phyloP scores from a whole-genome alignment of 2,888 invertebrate genomes.

The Lypha dubia region DNA sequence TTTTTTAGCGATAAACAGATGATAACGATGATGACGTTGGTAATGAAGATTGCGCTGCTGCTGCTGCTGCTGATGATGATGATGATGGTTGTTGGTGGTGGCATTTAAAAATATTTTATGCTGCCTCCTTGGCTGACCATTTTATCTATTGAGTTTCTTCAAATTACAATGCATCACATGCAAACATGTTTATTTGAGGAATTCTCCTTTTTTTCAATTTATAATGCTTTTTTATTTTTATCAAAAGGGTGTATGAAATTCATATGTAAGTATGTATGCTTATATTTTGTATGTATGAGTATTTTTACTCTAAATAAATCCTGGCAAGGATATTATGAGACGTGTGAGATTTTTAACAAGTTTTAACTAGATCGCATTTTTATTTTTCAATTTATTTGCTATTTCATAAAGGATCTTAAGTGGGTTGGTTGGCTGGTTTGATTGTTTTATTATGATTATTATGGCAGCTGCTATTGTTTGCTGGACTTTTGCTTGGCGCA shows the following conservation, averaged over 20 bases:
- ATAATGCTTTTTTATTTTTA: slow-evolving; percentile 27
- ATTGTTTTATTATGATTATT: slow-evolving; percentile 65
- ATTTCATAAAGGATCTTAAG: slow-evolving; percentile 58
- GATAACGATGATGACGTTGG: slow-evolving; percentile 18
- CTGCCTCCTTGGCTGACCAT: slow-evolving; percentile 58
- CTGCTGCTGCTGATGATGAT: slow-evolving; percentile 18
- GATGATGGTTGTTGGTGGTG: slow-evolving; percentile 50
- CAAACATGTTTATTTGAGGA: slow-evolving; percentile 52
- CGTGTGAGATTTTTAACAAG: slow-evolving; percentile 73
- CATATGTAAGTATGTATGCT: not conserved
- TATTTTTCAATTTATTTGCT: slow-evolving; percentile 24
- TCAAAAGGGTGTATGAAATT: slow-evolving; percentile 58
- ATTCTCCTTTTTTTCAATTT: slow-evolving; percentile 24
- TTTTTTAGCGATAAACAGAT: slow-evolving; percentile 40
- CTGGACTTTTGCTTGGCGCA: slow-evolving; percentile 50
- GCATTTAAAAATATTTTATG: slow-evolving; percentile 5
- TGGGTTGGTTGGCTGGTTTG: slow-evolving; percentile 67
- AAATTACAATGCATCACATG: slow-evolving; percentile 40
- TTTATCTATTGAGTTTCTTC: slow-evolving; percentile 53
- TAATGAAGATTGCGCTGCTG: slow-evolving; percentile 15
- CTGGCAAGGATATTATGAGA: slow-evolving; percentile 61
- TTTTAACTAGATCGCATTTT: slow-evolving; percentile 60
- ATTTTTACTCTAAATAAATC: slow-evolving; percentile 46
- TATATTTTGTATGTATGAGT: not conserved
- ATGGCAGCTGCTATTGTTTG: slow-evolving; percentile 59